Percentiles rank a stretch among this genome's conserved stretches.
Evolutionary conservation across 1,140 invertebrate species (phyloP).

Genomic region (Charaxes varanes): DNA sequence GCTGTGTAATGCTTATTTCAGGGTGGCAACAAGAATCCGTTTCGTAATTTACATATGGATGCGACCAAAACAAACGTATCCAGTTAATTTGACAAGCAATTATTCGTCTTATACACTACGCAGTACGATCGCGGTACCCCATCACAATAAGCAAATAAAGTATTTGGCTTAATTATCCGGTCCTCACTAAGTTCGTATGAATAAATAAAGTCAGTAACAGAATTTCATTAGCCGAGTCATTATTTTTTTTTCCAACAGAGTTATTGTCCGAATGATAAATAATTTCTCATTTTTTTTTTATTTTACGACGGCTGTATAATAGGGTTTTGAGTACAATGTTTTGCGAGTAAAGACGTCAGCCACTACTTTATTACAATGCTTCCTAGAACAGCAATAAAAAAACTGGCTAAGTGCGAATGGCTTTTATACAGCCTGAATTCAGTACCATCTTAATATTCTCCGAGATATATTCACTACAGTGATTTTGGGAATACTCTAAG

Average conservation of each 20-base stretch:
- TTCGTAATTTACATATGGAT: constrained; percentile 57
- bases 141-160: constrained; percentile 16
- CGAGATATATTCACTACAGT: no score
- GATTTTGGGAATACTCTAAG: no score
- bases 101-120: constrained; percentile 20
- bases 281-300: constrained; percentile 34
- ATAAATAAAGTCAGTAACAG: constrained; percentile 26
- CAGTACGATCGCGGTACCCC: constrained; percentile 17
- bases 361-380: constrained; percentile 16
- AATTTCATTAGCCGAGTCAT: constrained; percentile 28
- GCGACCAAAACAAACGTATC: constrained; percentile 28
- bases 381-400: constrained; percentile 45
- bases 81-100: constrained; percentile 23
- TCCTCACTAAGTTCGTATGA: constrained; percentile 27
- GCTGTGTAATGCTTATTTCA: constrained; percentile 35
- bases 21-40: constrained; percentile 47
- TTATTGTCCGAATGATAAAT: constrained; percentile 32
- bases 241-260: constrained; percentile 25
- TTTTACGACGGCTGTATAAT: constrained; percentile 30
- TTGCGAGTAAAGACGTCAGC: constrained; percentile 61
- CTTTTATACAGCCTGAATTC: no score
- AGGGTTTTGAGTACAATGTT: constrained; percentile 37
- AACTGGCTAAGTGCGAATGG: no score
- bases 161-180: constrained; percentile 28
- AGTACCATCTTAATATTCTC: no score